phyloP scores from a whole-genome alignment of 2,797 vertebrate species.

The Eulemur mongoz region DNA sequence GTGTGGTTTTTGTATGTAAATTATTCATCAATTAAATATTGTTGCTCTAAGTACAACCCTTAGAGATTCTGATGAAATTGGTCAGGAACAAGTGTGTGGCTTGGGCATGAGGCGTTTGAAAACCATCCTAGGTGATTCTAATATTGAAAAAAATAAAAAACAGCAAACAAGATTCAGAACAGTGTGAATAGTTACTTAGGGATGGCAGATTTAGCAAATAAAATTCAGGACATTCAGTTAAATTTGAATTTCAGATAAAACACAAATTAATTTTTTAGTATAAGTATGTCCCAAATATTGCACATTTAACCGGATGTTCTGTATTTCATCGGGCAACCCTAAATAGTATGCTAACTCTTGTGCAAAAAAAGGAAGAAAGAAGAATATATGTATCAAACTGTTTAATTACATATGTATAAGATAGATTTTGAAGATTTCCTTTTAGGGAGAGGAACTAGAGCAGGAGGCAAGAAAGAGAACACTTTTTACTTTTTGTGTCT shows the following conservation, averaged over 20 bases:
- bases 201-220: background rate
- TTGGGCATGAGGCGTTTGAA: background rate
- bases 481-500: background rate
- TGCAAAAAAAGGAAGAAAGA: background rate
- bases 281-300: background rate
- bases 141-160: background rate
- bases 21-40: background rate
- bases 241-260: slow-evolving; percentile 25
- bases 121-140: background rate
- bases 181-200: background rate
- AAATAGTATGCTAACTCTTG: background rate
- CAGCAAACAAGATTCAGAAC: background rate
- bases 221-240: background rate
- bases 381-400: background rate
- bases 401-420: background rate
- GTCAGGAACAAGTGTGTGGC: background rate
- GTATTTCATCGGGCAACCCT: background rate
- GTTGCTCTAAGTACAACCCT: background rate
- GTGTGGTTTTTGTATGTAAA: background rate
- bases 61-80: background rate
- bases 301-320: background rate
- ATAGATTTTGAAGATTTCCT: slow-evolving; percentile 11
- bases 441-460: background rate
- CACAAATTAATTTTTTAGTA: background rate
- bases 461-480: background rate